Evolutionary conservation across 2,888 invertebrate genomes (phyloP).

Genomic region (Mesorhabditis spiculigera): DNA sequence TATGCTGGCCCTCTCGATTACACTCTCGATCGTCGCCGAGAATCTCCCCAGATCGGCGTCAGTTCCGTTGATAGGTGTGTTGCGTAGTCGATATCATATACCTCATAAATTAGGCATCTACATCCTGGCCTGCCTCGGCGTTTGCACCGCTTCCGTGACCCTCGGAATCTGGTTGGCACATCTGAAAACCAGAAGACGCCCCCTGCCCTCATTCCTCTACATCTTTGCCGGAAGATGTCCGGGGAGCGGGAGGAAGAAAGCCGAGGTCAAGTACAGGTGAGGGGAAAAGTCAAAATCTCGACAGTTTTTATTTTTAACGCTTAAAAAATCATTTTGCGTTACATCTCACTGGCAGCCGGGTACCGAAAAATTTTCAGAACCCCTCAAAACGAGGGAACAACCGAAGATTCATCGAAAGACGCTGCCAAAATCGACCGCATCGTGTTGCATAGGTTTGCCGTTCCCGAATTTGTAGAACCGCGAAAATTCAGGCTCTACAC

Average conservation of each 20-base stretch:
- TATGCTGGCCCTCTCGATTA: neutral
- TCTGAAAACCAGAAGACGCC: neutral
- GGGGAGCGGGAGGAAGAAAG: too few species aligned
- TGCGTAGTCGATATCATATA: neutral
- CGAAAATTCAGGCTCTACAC: neutral
- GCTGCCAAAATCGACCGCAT: neutral
- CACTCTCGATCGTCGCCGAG: neutral
- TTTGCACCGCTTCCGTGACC: neutral
- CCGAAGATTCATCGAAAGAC: neutral
- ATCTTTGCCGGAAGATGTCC: too few species aligned
- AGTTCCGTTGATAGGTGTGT: neutral
- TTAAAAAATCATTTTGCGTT: neutral
- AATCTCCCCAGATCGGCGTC: neutral
- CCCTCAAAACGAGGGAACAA: neutral
- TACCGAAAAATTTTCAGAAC: neutral
- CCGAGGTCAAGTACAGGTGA: too few species aligned
- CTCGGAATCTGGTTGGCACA: neutral
- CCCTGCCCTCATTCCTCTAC: neutral
- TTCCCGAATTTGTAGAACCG: too few species aligned
- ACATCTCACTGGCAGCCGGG: neutral
- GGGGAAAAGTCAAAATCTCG: neutral
- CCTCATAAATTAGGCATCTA: neutral
- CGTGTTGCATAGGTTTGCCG: neutral
- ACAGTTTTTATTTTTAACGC: conserved; percentile 3
- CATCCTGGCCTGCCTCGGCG: neutral